Base-by-base conservation (phyloP, 2,797 vertebrate genomes). In the Linurgus olivaceus region DNA sequence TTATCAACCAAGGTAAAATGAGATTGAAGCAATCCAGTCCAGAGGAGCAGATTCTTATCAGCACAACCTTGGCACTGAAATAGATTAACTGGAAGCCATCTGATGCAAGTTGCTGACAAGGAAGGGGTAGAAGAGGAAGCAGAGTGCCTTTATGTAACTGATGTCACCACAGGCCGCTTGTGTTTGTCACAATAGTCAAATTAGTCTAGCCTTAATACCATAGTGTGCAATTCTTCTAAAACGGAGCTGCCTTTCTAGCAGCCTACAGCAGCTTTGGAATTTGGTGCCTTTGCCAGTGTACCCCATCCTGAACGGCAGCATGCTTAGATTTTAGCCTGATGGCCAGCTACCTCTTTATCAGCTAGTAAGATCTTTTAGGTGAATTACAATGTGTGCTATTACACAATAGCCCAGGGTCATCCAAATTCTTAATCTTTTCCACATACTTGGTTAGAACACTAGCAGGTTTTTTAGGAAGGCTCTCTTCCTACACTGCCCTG, bases 31-130 rank as follows among this genome's bases (percentile, higher is more conserved):
- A 90, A 86, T 94, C 58, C 13, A 28, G 58, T 61, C 35, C 51
- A 23, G 72, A 92, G 59, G 59, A 89, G 59, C 72, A 81, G 80
- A 84, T 74, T 72, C 40, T 96, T 95, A 85, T 91, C 90, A 90
- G 67, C 44, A 91, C 47, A 88, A 78, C 62, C 73, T 81, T 54
- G 65, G n/a, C 33, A 1, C 50, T 86, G 51, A 61, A 71, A 25
- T 20, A 87, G 71, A 77, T 70, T 71, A 83, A 62, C 44, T 90
- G 50, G 66, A 88, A 85, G 9, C 38, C 42, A 44, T 76, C n/a
- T 52, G 59, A 23, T 73, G 29, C 68, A 79, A 42, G 70, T 12
- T 68, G 48, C 82, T 96, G 74, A 38, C 7, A 48, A 50, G 51
- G 44, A 95, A 75, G 13, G 37, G 35, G 24, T 28, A 74, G 71